Conservation (phyloP, 1,140 invertebrate genomes). For the Drosophila pseudoananassae region DNA sequence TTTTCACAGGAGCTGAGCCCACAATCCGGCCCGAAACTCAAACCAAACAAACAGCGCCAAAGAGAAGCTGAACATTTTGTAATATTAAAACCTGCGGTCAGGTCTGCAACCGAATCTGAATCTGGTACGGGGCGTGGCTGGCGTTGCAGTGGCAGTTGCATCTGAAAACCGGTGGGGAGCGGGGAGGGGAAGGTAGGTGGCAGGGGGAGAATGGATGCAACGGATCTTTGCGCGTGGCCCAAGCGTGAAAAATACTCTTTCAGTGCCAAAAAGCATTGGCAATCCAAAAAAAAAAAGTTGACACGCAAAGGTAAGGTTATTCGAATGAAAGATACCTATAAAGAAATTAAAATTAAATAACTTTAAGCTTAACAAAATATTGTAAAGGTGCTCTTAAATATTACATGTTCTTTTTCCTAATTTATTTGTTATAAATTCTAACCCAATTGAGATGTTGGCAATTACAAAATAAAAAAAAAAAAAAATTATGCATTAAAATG, state of each 20-base stretch:
- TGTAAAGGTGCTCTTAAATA: not conserved
- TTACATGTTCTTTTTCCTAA: not conserved
- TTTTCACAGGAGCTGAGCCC: constrained; percentile 54
- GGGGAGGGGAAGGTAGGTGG: constrained; percentile 1
- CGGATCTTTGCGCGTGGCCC: constrained; percentile 49
- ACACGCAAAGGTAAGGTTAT: too few relatives aligned
- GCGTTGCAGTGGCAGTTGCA: constrained; percentile 27
- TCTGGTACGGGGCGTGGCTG: constrained; percentile 10
- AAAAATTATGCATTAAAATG: too few relatives aligned
- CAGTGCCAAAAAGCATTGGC: constrained; percentile 44
- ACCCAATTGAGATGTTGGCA: too few relatives aligned
- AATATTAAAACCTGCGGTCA: constrained; percentile 65
- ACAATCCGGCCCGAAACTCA: constrained; percentile 32
- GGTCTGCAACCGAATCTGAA: constrained; percentile 24
- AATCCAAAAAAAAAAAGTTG: constrained; percentile 9
- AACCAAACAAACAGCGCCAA: constrained; percentile 45
- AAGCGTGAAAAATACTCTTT: constrained; percentile 58
- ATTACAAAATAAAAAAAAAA: too few relatives aligned
- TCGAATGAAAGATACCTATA: constrained; percentile 2
- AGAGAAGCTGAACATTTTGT: constrained; percentile 48
- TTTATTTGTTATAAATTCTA: too few relatives aligned
- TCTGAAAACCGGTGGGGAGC: not conserved
- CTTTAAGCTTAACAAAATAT: too few relatives aligned
- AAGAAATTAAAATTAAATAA: not conserved
- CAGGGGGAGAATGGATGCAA: constrained; percentile 28